Conservation (phyloP, 1,140 invertebrate species). For the Rhynchophorus ferrugineus region DNA sequence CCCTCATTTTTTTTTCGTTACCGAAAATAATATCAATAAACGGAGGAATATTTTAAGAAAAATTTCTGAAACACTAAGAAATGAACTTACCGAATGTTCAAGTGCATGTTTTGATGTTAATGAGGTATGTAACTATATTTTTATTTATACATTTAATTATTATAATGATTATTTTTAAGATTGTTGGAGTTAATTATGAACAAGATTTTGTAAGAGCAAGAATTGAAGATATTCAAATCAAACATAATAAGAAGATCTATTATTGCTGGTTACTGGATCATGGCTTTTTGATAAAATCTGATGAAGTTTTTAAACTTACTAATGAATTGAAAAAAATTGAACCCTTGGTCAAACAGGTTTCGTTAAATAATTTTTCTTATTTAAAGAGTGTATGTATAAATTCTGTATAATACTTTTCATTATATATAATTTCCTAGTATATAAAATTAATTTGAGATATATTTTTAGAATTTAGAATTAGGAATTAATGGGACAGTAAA, state of each 20-base stretch:
- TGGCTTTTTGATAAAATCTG: slow-evolving; percentile 15
- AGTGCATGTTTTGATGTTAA: slow-evolving; percentile 6
- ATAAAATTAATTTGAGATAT: neutral
- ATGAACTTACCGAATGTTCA: no score
- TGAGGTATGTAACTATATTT: slow-evolving; percentile 11
- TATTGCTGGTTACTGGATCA: slow-evolving; percentile 27
- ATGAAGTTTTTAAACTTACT: slow-evolving; percentile 18
- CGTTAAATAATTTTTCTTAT: slow-evolving; percentile 22
- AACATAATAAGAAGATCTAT: slow-evolving; percentile 2
- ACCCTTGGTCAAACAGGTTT: slow-evolving; percentile 13
- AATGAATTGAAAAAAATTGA: slow-evolving; percentile 9
- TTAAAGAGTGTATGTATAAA: slow-evolving; percentile 17
- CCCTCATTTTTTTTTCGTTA: slow-evolving; percentile 22
- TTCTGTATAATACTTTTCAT: slow-evolving; percentile 1
- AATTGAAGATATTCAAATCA: slow-evolving; percentile 1
- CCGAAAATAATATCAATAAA: slow-evolving; percentile 2
- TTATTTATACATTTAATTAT: neutral
- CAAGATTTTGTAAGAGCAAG: slow-evolving; percentile 12
- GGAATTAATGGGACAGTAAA: slow-evolving; percentile 6
- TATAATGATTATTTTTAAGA: slow-evolving; percentile 14
- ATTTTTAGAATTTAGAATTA: slow-evolving; percentile 7
- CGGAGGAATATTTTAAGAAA: slow-evolving; percentile 3
- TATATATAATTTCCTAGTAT: neutral
- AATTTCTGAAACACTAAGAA: no score
- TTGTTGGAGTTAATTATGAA: slow-evolving; percentile 13